Base-by-base conservation (phyloP, 2,888 invertebrate species). In the Panzeria rudis region DNA sequence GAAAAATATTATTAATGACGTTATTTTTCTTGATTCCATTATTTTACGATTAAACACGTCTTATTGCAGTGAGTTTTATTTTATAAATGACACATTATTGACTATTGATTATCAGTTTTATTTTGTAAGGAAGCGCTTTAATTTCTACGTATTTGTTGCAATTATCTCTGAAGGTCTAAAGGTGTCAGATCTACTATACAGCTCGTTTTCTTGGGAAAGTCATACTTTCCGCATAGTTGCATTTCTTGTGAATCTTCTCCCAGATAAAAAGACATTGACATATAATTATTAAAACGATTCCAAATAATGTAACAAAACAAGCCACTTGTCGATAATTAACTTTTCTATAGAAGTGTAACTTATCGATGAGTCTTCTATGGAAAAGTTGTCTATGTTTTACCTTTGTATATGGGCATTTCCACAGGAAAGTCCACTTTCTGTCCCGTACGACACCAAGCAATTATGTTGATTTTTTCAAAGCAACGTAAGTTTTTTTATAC, bases 151-250 rank as follows among this genome's bases (percentile, higher is more conserved):
- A 66, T 44, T 64, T 8, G 17, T 1, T 32, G 29, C 71, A 54
- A 64, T 76, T 76, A 76, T 76, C 76, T 32, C n/a, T 23, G 13
- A 5, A 47, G 66, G 54, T 66, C 54, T 6, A 29, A 47, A 56
- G 76, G 76, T 76, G 15, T 9, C 9, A 20, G 29, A 29, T 54
- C 41, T 9, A 11, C 3, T 44, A 66, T 25, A 38, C n/a, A n/a
- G n/a, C n/a, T 54, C 44, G 7, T 44, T 56, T 76, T 76, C 54
- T 50, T 64, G 29, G 6, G 62, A 75, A 64, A 20, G 11, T n/a
- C 20, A 25, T 54, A 25, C 50, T 50, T 20, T 50, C 20, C 13
- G 50, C 17, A 20, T 50, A 0, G 17, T 17, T 20, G 9, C 5
- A 50, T 23, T 52, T 23, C 23, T 23, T 11, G 2, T 23, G 11